Percentiles rank a stretch among this genome's conserved stretches.
Evolutionary conservation across 2,113 vertebrate genomes (phyloP).

Genomic region (Scomber japonicus): DNA sequence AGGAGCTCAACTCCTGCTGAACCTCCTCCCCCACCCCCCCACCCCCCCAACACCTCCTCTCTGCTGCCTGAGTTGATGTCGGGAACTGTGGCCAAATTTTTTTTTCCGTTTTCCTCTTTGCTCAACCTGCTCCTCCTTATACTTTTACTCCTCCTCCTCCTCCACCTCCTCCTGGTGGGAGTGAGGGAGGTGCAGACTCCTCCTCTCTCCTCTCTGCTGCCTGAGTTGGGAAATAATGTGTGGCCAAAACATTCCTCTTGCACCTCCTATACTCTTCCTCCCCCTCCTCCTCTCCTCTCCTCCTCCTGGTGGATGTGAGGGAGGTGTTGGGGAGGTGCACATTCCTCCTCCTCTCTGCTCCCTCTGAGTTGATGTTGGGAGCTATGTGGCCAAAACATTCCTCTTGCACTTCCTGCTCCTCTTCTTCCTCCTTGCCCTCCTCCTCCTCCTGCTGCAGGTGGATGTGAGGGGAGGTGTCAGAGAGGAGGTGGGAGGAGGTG

Average conservation of each 20-base stretch:
- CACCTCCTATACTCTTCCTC: neutral
- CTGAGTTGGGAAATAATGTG: neutral
- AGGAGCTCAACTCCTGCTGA: slow-evolving; percentile 94
- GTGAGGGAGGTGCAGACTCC: neutral
- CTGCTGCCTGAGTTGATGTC: no score
- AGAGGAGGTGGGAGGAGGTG: neutral
- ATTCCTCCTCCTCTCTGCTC: neutral
- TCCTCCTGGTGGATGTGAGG: no score
- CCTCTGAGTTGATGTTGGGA: neutral
- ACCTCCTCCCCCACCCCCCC: neutral
- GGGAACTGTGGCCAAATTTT: no score
- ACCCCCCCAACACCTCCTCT: no score
- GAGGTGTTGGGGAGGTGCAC: no score
- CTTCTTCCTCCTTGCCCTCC: neutral
- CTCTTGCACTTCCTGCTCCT: neutral
- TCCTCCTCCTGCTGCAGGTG: neutral
- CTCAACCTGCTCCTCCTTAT: neutral
- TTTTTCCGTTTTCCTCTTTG: no score
- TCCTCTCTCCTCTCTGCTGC: neutral
- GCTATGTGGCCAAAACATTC: slow-evolving; percentile 2
- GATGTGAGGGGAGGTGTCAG: neutral
- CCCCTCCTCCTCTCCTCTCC: neutral
- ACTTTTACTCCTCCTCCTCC: neutral
- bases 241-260: slow-evolving; percentile 8
- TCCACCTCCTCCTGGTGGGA: no score